Evolutionary conservation across 1,140 invertebrate genomes (phyloP), one percentile per base, ranked within the genome.

Genomic region (Probaryconus sp.): DNA sequence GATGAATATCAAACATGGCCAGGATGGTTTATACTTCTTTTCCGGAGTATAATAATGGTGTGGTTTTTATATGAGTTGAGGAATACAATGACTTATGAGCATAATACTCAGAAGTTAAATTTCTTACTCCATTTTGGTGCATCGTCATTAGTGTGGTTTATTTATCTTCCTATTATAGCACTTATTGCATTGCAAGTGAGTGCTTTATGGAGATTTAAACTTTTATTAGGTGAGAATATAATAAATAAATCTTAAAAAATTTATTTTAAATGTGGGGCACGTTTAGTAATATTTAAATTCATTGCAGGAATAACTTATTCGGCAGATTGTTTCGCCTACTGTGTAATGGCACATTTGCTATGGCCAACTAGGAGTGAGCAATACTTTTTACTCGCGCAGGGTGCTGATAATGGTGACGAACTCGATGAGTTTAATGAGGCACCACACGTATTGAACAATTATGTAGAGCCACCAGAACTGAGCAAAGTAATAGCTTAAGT

Each of bases 1-100:
- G 96, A 98, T 84, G 96, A 98, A 81, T 99, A 97, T 86, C 96
- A 98, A 88, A 98, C 97, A 4, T 97, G 95, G 94, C 96, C 97
- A 2, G 97, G 97, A 2, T 97, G 96, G 93, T 90, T 98, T 35
- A 96, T 97, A 30, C 90, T 98, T 1, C 92, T 94, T 11, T 92
- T 97, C 56, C 89, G 97, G 70, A 92, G 96, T 69, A 87, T 94
- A 11, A 96, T 98, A 69, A 98, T 98, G 95, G 87, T 96, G 30
- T 98, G 96, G 96, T 98, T 98, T 86, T 88, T 98, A 9, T 92
- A 93, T 73, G 96, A 98, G 85, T 89, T 99, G n/a, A 91, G 94
- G 60, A 94, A 94, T 75, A 97, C 96, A 1, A 97, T 97, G 95
- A 90, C 93, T 48, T 95, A 96, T 72, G 95, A 97, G 82, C 95